Evolutionary conservation across 2,113 vertebrate species (phyloP).

Genomic region (Bubalus kerabau): DNA sequence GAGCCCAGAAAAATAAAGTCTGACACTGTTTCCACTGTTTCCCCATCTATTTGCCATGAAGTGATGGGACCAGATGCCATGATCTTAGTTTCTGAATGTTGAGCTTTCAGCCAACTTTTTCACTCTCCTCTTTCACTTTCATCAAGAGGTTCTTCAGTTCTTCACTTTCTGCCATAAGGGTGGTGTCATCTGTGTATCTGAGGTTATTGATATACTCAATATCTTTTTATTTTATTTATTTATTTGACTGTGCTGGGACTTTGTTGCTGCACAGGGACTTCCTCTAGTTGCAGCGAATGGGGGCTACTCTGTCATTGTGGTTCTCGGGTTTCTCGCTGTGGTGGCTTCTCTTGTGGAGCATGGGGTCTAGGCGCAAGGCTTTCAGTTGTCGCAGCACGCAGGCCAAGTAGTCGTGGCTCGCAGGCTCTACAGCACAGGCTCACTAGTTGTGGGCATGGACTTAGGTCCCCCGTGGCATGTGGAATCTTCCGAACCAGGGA

Average conservation of each 20-base stretch:
- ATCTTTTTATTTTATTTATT: neutral
- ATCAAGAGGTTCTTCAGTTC: too few species aligned
- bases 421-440: neutral
- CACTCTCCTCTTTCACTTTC: too few species aligned
- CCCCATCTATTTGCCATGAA: too few species aligned
- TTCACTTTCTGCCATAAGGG: too few species aligned
- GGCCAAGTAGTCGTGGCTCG: neutral
- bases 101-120: too few species aligned
- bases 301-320: accelerated
- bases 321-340: neutral
- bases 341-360: neutral
- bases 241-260: neutral
- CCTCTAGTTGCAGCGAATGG: neutral
- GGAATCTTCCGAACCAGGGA: neutral
- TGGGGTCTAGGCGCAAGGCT: neutral
- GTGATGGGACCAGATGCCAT: too few species aligned
- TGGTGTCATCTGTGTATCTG: too few species aligned
- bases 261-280: neutral
- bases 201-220: neutral
- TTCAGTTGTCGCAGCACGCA: neutral
- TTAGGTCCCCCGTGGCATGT: neutral
- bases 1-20: too few species aligned
- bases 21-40: too few species aligned
- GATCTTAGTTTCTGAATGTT: too few species aligned
- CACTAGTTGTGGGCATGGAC: neutral